Conservation (phyloP, 2,888 invertebrate genomes). For the Argyresthia albistria region DNA sequence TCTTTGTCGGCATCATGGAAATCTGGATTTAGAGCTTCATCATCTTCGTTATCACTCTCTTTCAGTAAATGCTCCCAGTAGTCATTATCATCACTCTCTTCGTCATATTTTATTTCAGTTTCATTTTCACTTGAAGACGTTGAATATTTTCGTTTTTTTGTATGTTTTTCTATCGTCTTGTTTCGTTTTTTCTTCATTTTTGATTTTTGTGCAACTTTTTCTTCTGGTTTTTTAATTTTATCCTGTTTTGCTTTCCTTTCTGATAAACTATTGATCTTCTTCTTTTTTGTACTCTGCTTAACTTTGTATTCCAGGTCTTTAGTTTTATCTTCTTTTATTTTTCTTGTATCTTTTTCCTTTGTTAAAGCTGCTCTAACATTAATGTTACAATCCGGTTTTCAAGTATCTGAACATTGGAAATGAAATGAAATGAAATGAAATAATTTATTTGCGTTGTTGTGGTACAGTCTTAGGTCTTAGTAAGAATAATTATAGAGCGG, state of each 20-base stretch:
- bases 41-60: constrained; percentile 6
- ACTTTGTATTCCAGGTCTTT: neutral
- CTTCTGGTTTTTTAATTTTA: neutral
- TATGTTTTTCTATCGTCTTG: neutral
- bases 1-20: constrained; percentile 8
- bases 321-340: neutral
- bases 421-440: too few species aligned
- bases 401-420: neutral
- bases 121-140: neutral
- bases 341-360: neutral
- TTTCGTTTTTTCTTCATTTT: neutral
- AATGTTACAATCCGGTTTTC: neutral
- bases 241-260: neutral
- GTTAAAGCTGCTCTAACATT: neutral
- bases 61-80: constrained; percentile 7
- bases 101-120: constrained; percentile 8
- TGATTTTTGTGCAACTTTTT: neutral
- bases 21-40: constrained; percentile 4
- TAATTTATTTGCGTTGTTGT: too few species aligned
- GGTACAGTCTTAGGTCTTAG: too few species aligned
- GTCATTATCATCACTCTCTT: constrained; percentile 9
- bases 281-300: neutral
- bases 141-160: neutral
- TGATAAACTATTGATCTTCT: neutral
- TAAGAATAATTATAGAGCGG: too few species aligned